phyloP scores from a whole-genome alignment of 1,140 invertebrate species.

The Aradophagus sp. region DNA sequence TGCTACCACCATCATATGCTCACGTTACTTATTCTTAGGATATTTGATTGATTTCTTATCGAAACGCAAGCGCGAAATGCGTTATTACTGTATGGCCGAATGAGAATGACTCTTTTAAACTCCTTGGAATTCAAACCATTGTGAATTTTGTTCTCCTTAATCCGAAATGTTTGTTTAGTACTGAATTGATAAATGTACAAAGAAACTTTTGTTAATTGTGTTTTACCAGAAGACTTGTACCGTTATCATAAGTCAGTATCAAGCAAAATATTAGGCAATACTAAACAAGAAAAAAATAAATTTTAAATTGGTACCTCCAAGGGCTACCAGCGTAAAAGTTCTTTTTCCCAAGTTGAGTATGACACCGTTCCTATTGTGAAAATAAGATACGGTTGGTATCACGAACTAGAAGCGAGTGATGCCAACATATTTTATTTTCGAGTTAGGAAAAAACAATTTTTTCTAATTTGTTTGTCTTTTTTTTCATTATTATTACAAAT shows the following conservation, averaged over 20 bases:
- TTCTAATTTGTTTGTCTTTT: no score
- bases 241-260: slow-evolving; percentile 16
- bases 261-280: slow-evolving; percentile 20
- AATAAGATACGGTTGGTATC: no score
- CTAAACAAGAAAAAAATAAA: no score
- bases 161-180: slow-evolving; percentile 25
- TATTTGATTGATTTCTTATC: slow-evolving; percentile 14
- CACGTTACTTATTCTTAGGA: slow-evolving; percentile 67
- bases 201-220: slow-evolving; percentile 8
- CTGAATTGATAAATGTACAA: slow-evolving; percentile 27
- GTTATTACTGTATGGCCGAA: slow-evolving; percentile 27
- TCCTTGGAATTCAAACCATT: slow-evolving; percentile 29
- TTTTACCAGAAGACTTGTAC: background rate
- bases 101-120: slow-evolving; percentile 25
- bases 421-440: no score
- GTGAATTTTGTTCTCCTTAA: slow-evolving; percentile 25
- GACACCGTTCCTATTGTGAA: no score
- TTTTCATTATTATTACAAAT: no score
- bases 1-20: slow-evolving; percentile 72
- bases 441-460: no score
- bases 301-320: no score
- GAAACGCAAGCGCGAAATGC: slow-evolving; percentile 11
- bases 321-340: no score
- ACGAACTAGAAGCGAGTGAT: no score
- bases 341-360: no score